A percentile compares a stretch with the other conserved stretches of the same genome.
These are phyloP conservation scores for Drosophila lacicola DNA, from an alignment of 2,888 invertebrate species.

Conservation along the genomic window DNA sequence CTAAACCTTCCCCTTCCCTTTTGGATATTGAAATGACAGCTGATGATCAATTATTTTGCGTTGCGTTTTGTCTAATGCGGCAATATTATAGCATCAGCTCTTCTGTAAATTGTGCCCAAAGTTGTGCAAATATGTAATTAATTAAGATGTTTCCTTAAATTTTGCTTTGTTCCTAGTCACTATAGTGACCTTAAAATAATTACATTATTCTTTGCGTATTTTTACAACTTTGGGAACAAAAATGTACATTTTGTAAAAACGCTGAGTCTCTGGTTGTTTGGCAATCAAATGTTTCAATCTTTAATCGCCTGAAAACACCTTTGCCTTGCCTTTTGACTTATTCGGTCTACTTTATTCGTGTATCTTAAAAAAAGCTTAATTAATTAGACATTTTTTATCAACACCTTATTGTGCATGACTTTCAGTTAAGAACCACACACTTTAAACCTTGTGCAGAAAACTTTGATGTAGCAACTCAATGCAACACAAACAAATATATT, in stretches of 20 bases:
- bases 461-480: no score
- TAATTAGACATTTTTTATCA: slow-evolving; percentile 1
- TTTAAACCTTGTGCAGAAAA: no score
- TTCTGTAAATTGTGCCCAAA: slow-evolving; percentile 44
- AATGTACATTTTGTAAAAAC: slow-evolving; percentile 1
- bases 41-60: slow-evolving; percentile 56
- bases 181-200: slow-evolving; percentile 68
- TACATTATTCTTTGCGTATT: slow-evolving; percentile 45
- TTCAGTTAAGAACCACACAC: not conserved
- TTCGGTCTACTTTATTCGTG: not conserved
- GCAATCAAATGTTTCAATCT: slow-evolving; percentile 63
- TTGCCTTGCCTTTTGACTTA: slow-evolving; percentile 33
- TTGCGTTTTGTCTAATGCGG: slow-evolving; percentile 24
- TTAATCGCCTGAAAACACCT: slow-evolving; percentile 57
- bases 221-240: not conserved
- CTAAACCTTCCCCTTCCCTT: no score
- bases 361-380: not conserved
- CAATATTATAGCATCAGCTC: slow-evolving; percentile 44
- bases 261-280: not conserved
- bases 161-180: slow-evolving; percentile 41
- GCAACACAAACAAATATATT: no score
- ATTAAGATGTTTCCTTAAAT: slow-evolving; percentile 28
- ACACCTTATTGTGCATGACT: not conserved
- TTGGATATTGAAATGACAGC: slow-evolving; percentile 51
- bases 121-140: slow-evolving; percentile 31